Evolutionary conservation across 2,888 invertebrate species (phyloP).

Genomic region (Drosophila kuntzei): DNA sequence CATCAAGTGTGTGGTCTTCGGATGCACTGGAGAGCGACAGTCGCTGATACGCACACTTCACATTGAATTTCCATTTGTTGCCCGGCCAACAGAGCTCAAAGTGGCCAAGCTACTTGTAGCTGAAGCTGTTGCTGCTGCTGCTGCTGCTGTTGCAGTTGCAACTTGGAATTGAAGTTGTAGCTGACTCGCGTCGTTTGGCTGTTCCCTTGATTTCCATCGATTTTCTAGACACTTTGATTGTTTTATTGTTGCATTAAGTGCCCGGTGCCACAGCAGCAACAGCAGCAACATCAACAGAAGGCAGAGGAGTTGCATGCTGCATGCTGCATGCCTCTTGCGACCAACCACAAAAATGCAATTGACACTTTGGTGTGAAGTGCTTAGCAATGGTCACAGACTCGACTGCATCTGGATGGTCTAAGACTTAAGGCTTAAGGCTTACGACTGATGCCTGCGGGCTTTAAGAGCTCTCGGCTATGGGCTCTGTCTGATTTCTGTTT

Average conservation of each 20-base stretch:
- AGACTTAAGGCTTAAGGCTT: slow-evolving; percentile 22
- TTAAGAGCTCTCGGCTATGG: slow-evolving; percentile 1
- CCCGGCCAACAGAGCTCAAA: slow-evolving; percentile 47
- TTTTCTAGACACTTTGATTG: slow-evolving; percentile 81
- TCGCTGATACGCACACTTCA: slow-evolving; percentile 80
- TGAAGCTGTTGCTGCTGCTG: slow-evolving; percentile 16
- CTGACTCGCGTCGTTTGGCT: slow-evolving; percentile 44
- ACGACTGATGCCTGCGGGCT: slow-evolving; percentile 26
- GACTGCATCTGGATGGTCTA: slow-evolving; percentile 39
- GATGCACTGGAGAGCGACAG: slow-evolving; percentile 76
- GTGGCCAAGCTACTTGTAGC: slow-evolving; percentile 62
- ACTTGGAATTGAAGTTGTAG: slow-evolving; percentile 12
- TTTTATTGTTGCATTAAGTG: slow-evolving; percentile 82
- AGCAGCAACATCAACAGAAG: slow-evolving; percentile 14
- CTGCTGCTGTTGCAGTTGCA: slow-evolving; percentile 21
- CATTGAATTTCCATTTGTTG: slow-evolving; percentile 78
- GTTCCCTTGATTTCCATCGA: slow-evolving; percentile 79
- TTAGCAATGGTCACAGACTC: slow-evolving; percentile 62
- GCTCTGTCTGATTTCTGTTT: slow-evolving; percentile 73
- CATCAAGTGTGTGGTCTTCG: slow-evolving; percentile 76
- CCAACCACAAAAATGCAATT: slow-evolving; percentile 79
- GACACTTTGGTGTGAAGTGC: slow-evolving; percentile 79
- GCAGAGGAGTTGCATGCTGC: slow-evolving; percentile 20
- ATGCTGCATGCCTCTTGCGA: slow-evolving; percentile 44
- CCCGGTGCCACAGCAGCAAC: slow-evolving; percentile 22